Conservation (phyloP, 2,888 invertebrate genomes). For the Biston betularia region DNA sequence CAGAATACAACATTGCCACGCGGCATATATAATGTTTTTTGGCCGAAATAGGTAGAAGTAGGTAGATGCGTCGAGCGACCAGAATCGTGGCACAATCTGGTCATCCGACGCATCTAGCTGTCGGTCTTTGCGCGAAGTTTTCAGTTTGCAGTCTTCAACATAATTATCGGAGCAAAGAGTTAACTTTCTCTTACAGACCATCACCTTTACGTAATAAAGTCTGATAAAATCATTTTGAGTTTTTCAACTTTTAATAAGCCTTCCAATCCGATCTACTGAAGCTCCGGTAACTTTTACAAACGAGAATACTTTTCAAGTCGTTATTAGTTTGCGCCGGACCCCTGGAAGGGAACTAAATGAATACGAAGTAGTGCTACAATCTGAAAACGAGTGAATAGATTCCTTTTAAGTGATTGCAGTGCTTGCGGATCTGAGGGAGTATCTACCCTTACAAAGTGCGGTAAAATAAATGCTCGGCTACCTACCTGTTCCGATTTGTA, state of each 20-base stretch:
- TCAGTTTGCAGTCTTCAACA: background rate
- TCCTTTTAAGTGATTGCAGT: background rate
- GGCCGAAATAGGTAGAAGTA: too few relatives aligned
- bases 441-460: too few relatives aligned
- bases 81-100: too few relatives aligned
- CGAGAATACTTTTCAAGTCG: conserved; percentile 37
- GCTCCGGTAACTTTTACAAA: conserved; percentile 37
- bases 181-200: conserved; percentile 26
- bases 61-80: too few relatives aligned
- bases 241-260: conserved; percentile 39
- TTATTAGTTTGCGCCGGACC: conserved; percentile 30
- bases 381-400: conserved; percentile 1
- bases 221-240: conserved; percentile 31
- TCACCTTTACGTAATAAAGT: conserved; percentile 30
- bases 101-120: background rate
- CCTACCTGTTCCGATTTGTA: too few relatives aligned
- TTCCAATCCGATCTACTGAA: conserved; percentile 32
- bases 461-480: too few relatives aligned
- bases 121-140: conserved; percentile 1
- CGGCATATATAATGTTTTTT: too few relatives aligned
- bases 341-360: conserved; percentile 19
- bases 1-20: too few relatives aligned
- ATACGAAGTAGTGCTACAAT: conserved; percentile 14
- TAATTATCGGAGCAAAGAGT: conserved; percentile 13
- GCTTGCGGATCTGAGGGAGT: background rate